Base-by-base conservation (phyloP, 2,888 invertebrate species). In the Stenodera caucasica region DNA sequence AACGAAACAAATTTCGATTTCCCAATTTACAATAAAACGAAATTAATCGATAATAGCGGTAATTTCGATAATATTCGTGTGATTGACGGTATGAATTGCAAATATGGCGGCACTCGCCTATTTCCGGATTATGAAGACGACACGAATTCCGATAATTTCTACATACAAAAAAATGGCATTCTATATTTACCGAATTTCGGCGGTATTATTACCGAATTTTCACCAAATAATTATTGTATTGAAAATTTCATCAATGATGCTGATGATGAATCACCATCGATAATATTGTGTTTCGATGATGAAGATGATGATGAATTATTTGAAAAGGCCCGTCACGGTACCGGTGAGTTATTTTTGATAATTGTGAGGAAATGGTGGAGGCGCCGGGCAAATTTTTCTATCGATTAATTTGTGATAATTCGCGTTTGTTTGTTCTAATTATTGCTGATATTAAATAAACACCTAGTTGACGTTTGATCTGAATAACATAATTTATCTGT, bases 171-270 rank as follows among this genome's bases (percentile, higher is more conserved):
- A 11, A 53, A 62, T 23, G 62, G 62, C 9, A 14, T n/a, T 29
- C 32, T 62, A 29, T 62, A 62, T 23, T 37, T 51, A 12, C 62
- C 62, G 3, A n/a, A 30, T 49, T n/a, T 62, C 7, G 58, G 53
- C 32, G 49, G 21, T 14, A 18, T 30, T 18, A 40, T 26, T 33
- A 21, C 40, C 7, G 21, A 45, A 21, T 51, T 37, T 15, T 15
- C 11, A 23, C 49, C 52, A 12, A 33, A 58, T 12, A 49, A 53
- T n/a, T 62, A 56, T 45, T 62, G 62, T 53, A 29, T 62, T 11
- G 62, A 62, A 33, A 40, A 33, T 5, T 61, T 56, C 21, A 18
- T 18, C 6, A 8, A 23, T 23, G 21, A 45, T 53, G 35, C n/a
- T 15, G 11, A 52, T 26, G 30, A 30, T 21, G 32, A 14, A 52